Percentiles rank a stretch among this genome's conserved stretches.
Evolutionary conservation across 2,113 vertebrate species (phyloP).

Genomic region (Cnemophilus loriae): DNA sequence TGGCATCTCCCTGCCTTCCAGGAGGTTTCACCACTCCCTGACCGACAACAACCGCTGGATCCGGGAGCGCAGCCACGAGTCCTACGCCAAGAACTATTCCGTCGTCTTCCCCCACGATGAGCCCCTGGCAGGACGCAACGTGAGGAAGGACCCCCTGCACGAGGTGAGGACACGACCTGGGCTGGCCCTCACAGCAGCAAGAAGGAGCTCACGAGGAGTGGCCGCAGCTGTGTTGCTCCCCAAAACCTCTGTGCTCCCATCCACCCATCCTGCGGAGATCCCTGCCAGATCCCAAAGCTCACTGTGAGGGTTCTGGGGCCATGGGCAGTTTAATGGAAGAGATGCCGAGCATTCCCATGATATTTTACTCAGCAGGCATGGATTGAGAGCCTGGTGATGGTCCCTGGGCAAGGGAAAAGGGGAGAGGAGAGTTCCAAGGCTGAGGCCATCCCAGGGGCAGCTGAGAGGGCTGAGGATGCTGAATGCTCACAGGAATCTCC

Average conservation of each 20-base stretch:
- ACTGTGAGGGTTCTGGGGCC: fast-evolving
- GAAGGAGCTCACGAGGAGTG: not conserved
- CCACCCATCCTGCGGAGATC: too few species aligned
- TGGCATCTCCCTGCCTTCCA: slow-evolving; percentile 19
- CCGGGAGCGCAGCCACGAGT: slow-evolving; percentile 92
- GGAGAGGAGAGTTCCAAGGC: not conserved
- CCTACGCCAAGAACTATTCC: slow-evolving; percentile 95
- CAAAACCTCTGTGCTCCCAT: not conserved
- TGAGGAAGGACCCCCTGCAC: slow-evolving; percentile 86
- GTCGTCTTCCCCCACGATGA: slow-evolving; percentile 92
- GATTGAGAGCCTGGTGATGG: not conserved
- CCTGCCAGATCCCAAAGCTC: not conserved
- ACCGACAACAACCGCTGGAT: slow-evolving; percentile 85
- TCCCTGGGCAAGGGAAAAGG: not conserved
- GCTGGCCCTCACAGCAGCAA: not conserved
- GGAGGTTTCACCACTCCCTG: slow-evolving; percentile 88
- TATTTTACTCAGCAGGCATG: not conserved
- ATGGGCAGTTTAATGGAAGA: fast-evolving
- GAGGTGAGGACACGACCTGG: slow-evolving; percentile 68
- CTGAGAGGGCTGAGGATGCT: not conserved
- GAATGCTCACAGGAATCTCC: not conserved
- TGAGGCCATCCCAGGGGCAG: not conserved
- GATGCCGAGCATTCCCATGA: not conserved
- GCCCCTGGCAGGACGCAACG: slow-evolving; percentile 87
- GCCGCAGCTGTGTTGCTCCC: fast-evolving